These are phyloP conservation scores for Prunella fulvescens DNA, from an alignment of 2,113 vertebrate genomes.

Conservation along the genomic window DNA sequence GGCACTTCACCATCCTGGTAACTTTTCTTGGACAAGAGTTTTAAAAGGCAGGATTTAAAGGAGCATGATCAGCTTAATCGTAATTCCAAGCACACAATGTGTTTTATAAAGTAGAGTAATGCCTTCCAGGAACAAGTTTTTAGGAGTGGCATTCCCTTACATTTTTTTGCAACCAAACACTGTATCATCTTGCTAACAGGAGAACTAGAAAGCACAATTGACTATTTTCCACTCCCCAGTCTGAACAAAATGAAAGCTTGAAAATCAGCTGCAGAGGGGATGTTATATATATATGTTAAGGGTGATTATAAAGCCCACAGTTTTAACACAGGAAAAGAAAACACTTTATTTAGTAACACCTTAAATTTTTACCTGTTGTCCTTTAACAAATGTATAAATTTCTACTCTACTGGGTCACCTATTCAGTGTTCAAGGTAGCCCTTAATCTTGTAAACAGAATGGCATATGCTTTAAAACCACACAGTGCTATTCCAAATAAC, in stretches of 20 bases:
- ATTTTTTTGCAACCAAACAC: constrained; percentile 6
- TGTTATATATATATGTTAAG: too few species aligned
- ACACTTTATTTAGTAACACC: not conserved
- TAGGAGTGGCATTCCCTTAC: constrained; percentile 2
- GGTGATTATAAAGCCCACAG: not conserved
- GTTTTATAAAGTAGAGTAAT: constrained; percentile 53
- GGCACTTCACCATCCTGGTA: constrained; percentile 47
- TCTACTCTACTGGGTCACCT: not conserved
- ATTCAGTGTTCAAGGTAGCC: not conserved
- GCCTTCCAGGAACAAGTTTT: constrained; percentile 21
- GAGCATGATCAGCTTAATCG: not conserved
- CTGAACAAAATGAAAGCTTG: not conserved
- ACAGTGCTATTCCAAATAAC: not conserved
- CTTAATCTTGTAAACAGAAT: not conserved
- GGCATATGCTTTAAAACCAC: not conserved
- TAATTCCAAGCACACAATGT: constrained; percentile 37
- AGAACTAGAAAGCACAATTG: not conserved
- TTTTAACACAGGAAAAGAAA: constrained; percentile 18
- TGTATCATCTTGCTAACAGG: constrained; percentile 19
- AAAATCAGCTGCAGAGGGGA: not conserved
- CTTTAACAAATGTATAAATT: not conserved
- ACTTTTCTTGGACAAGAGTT: constrained; percentile 49
- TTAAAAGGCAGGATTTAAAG: constrained; percentile 58
- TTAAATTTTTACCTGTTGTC: constrained; percentile 23
- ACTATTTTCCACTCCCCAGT: not conserved